Conservation (phyloP, 2,888 invertebrate species). For the Aphodius sticticus region DNA sequence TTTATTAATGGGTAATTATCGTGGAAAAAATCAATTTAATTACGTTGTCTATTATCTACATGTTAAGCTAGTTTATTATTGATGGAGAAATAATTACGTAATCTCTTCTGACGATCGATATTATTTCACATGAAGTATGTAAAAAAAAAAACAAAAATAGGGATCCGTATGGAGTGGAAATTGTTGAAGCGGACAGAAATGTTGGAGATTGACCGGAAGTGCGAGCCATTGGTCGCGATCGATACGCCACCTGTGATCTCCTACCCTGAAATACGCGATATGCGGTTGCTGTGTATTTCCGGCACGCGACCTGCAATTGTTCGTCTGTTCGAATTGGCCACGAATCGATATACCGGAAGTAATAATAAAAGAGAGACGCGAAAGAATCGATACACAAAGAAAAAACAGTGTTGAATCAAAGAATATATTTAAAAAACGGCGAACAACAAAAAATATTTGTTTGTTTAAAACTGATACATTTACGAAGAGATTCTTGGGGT, state of each 20-base stretch:
- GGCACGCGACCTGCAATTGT: neutral
- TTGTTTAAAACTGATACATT: no score
- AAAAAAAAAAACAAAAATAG: no score
- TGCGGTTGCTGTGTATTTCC: neutral
- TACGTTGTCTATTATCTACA: neutral
- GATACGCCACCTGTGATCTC: constrained; percentile 51
- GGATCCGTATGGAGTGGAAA: no score
- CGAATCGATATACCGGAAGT: neutral
- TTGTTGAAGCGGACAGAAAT: neutral
- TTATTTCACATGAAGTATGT: no score
- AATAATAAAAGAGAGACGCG: neutral
- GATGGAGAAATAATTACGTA: no score
- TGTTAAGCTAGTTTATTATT: no score
- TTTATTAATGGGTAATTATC: neutral
- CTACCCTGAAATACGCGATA: neutral
- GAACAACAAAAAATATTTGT: no score
- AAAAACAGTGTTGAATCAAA: no score
- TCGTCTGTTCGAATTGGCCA: neutral
- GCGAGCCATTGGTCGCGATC: constrained; percentile 51
- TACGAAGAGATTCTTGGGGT: no score
- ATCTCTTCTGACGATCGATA: no score
- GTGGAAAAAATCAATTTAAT: neutral
- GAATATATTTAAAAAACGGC: no score
- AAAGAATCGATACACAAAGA: no score
- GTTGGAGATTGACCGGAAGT: constrained; percentile 49